Base-by-base conservation (phyloP, 2,888 invertebrate genomes). In the Frankliniella fusca region DNA sequence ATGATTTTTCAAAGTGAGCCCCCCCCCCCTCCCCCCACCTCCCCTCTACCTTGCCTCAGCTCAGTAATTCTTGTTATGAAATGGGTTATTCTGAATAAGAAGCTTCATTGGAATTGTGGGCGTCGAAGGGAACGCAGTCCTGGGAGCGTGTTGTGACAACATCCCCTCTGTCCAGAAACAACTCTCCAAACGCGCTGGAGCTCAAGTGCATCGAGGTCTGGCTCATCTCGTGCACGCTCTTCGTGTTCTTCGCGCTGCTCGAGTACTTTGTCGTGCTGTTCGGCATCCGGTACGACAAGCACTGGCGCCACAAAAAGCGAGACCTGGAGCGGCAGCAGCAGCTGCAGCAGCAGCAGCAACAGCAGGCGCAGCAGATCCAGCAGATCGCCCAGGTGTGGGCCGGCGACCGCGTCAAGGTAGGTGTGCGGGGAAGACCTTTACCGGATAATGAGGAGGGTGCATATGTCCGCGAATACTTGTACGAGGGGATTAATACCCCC, bases 201-300 rank as follows among this genome's bases (percentile, higher is more conserved):
- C 87, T 92, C 83, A 92, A 92, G 86, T 92, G 92, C 87, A 91
- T 92, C 85, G 92, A 92, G 86, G 92, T 92, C 84, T 92, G 92
- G 92, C 88, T 92, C 86, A 91, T 92, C 87, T 92, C 91, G 80
- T 92, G 92, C 88, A 92, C 92, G 80, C 87, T 92, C 85, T 92
- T 92, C 87, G 92, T 92, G 84, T 92, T 92, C 87, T 88, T 92
- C 85, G 92, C 92, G 1, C 87, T 92, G 81, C 88, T 92, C 86
- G 92, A 92, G 87, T 92, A 92, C 87, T 92, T 92, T 86, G 90
- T 92, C 85, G 92, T 92, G 83, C 88, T 92, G 79, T 92, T 92
- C 86, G 92, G 92, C 83, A 92, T 92, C 87, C 89, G 92, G 28
- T 92, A 92, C 86, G 92, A 92, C 87, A 92, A 92, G 86, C 91